phyloP scores from a whole-genome alignment of 2,113 vertebrate species.

The Camelus dromedarius region DNA sequence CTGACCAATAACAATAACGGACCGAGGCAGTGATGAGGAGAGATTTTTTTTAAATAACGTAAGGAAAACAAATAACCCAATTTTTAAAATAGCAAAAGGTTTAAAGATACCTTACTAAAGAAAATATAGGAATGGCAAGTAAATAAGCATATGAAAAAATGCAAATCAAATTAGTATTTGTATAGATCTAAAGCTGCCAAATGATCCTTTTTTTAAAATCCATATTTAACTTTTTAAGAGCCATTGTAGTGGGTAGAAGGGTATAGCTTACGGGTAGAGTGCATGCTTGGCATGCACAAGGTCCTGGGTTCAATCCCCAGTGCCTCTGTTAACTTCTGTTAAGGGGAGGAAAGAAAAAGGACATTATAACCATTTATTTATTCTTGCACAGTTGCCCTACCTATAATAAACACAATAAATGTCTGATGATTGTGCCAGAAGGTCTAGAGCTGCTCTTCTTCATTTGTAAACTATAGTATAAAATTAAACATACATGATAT shows the following conservation, averaged over 20 bases:
- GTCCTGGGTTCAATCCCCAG: no score
- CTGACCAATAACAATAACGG: neutral
- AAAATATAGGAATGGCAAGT: neutral
- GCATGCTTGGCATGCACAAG: no score
- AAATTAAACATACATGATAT: neutral
- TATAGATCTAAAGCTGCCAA: neutral
- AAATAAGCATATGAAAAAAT: neutral
- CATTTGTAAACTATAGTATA: neutral
- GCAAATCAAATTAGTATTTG: neutral
- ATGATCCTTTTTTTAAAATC: neutral
- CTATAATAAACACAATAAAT: neutral
- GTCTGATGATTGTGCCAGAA: neutral
- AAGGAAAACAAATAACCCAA: neutral
- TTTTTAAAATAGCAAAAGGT: neutral
- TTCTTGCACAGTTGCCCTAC: neutral
- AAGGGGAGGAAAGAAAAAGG: neutral
- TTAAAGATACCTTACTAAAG: neutral
- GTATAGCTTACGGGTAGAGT: no score
- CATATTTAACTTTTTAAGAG: neutral
- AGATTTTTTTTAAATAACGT: neutral
- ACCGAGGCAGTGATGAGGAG: neutral
- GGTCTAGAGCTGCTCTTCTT: neutral
- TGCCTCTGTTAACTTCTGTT: no score
- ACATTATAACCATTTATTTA: neutral
- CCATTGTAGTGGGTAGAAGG: no score